Percentiles rank a stretch among this genome's conserved stretches.
Conservation (phyloP, 2,113 vertebrate genomes). For the Mesocricetus auratus region DNA sequence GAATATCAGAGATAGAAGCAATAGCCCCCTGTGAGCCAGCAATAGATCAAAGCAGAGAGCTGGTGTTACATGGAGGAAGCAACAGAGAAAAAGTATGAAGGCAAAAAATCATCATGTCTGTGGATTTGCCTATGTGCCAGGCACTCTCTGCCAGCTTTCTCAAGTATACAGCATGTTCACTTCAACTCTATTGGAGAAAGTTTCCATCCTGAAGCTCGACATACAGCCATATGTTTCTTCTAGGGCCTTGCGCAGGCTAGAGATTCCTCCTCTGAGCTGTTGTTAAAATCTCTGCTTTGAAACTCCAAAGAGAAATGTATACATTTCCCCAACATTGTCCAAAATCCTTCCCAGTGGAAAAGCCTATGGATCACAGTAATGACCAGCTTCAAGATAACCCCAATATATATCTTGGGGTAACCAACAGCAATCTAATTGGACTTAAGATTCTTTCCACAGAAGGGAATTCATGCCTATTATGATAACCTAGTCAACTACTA, state of each 20-base stretch:
- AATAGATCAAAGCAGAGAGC: conserved; percentile 59
- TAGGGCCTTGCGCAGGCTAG: conserved; percentile 62
- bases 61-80: conserved; percentile 64
- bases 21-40: conserved; percentile 38
- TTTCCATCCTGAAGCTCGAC: conserved; percentile 69
- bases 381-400: background rate
- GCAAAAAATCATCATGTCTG: conserved; percentile 66
- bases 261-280: conserved; percentile 37
- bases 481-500: background rate
- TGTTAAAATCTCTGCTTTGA: conserved; percentile 43
- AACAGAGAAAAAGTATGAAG: conserved; percentile 63
- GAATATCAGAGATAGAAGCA: conserved; percentile 24
- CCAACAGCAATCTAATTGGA: background rate
- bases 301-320: conserved; percentile 11
- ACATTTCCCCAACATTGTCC: background rate
- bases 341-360: background rate
- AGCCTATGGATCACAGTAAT: background rate
- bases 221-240: conserved; percentile 73
- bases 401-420: background rate
- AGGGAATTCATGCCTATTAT: background rate
- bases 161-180: conserved; percentile 82
- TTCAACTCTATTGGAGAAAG: conserved; percentile 72
- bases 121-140: conserved; percentile 75
- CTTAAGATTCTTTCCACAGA: background rate
- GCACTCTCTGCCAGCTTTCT: conserved; percentile 78